Base-by-base conservation (phyloP, 2,113 vertebrate species). In the Tympanuchus pallidicinctus region DNA sequence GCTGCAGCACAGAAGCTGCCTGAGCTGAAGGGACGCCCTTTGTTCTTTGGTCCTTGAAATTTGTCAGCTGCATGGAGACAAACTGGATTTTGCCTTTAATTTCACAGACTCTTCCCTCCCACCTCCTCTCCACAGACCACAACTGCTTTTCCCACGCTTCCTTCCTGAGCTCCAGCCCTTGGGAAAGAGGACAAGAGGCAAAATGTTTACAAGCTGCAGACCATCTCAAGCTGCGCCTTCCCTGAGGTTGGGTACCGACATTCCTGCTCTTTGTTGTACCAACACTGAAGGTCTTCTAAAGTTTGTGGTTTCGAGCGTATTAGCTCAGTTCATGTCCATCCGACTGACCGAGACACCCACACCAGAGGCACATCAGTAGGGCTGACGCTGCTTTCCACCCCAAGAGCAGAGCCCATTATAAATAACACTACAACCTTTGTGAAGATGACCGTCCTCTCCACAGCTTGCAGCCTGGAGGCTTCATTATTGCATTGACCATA, bases 391-490 rank as follows among this genome's bases (percentile, higher is more conserved):
- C 71, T 95, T 95, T 92, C 74, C 89, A 84, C 82, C 73, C 75
- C 16, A 71, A 85, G 84, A 88, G 84, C 79, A 92, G 63, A 80
- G 63, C 72, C 88, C 7, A 7, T 92, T 88, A 93, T 87, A 93
- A 95, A 92, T 93, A 96, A 93, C 67, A 74, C 82, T 83, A 80
- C 50, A 80, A 91, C 92, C 85, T 95, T 83, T 84, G 40, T 63
- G 96, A 89, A 93, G 90, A 94, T 94, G 95, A 95, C 36, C 76
- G 88, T 94, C 93, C 94, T 96, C 97, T 97, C 91, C 65, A 38
- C 78, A 95, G 92, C 69, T 88, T 76, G 92, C 94, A 91, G 94
- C 94, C 94, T 91, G 92, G 93, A 97, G 97, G 95, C 72, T 96
- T 97, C 93, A 94, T 97, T 94, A 97, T 71, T 96, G 88, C 81